Evolutionary conservation across 2,113 vertebrate genomes (phyloP), one percentile per base, ranked within the genome.

Genomic region (Bucco capensis): DNA sequence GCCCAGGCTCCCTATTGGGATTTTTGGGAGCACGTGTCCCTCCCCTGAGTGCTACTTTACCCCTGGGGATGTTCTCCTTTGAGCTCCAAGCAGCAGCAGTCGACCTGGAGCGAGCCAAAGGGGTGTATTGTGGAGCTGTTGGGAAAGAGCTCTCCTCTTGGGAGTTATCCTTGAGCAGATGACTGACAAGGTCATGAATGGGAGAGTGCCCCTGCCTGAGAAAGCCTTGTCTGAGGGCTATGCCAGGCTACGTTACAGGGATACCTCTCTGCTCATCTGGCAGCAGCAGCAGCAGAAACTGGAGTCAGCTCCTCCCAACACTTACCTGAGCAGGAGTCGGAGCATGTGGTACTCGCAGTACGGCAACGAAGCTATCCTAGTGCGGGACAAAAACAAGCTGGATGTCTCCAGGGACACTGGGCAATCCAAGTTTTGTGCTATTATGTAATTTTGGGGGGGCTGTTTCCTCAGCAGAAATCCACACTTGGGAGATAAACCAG

Each of bases 251-350:
- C 95, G 99, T 16, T 99, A 98, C 97, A 60, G 96, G 31, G 99
- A 99, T 97, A 98, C 98, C 0, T 99, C 99, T 2, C 87, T 99
- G 94, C 97, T 99, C 56, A 97, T 99, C 92, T 99, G 99, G 99
- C 98, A 98, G 90, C 99, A 98, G 96, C 98, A 99, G 96, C 99
- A 99, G 96, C 97, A 97, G 93, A 92, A 98, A 8, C 60, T 98
- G 88, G 97, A 98, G 81, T 89, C 86, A 0, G 96, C 93, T 0
- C 98, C 98, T 0, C 98, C 98, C 1, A 90, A 97, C 60, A 98
- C 97, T 0, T 99, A 99, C 97, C 98, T 99, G 92, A 98, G 92
- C 96, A 97, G 99, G 54, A 99, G 98, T 74, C 98, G 97, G 46
- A 99, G 98, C 15, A 94, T 98, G 94, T 98, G 98, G 98, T 99